Base-by-base conservation (phyloP, 2,888 invertebrate genomes). In the Drosophila suboccidentalis region DNA sequence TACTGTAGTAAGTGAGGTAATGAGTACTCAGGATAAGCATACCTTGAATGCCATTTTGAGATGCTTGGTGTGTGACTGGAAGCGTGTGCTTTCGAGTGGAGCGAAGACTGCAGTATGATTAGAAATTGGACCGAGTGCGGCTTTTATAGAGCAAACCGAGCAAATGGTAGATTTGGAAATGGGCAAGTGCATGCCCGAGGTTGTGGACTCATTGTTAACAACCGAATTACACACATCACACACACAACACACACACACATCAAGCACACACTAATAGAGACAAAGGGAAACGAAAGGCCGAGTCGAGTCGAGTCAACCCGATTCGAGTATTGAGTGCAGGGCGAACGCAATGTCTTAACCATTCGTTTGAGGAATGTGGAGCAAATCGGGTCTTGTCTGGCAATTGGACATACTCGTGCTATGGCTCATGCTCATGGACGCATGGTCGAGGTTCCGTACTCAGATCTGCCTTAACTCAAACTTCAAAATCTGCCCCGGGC, bases 11-110 rank as follows among this genome's bases (percentile, higher is more conserved):
- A 15, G 44, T 10, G 10, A 6, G 10, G 17, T 10, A 15, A n/a
- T 9, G 13, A 26, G 13, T 9, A 6, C 22, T 32, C 6, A 4
- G 41, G 26, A 13, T n/a, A 15, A 9, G 8, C 69, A 54, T 75
- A 88, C 91, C 87, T 91, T 91, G 68, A 90, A 89, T 79, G 90
- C 91, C 90, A 91, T 90, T 84, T 82, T 75, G 50, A 54, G 39
- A 13, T 51, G 62, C 54, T 69, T 44, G 61, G 63, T 70, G 70
- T 78, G 67, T 65, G 51, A 67, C 70, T 82, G 41, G 44, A 61
- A 55, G 55, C 68, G 71, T 67, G 59, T 89, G 69, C 68, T 71
- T 54, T 49, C 55, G 64, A 63, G 46, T 65, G 63, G 46, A 79
- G 67, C 50, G 54, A 71, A 69, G 66, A 66, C 41, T 73, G 75